phyloP scores from a whole-genome alignment of 2,113 vertebrate genomes.

The Mesoclemmys tuberculata region DNA sequence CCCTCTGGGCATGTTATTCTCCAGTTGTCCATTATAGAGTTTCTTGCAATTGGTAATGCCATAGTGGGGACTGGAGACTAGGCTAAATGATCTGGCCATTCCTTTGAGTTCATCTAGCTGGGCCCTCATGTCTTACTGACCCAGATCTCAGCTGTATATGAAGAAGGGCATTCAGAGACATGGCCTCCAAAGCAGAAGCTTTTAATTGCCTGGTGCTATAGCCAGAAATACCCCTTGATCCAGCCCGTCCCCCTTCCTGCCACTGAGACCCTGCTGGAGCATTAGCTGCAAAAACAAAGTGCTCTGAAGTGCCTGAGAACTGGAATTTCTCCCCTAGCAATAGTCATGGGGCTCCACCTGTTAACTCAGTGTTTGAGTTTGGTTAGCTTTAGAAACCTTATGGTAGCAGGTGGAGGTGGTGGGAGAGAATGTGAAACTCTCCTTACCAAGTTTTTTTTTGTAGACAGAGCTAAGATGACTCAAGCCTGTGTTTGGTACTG shows the following conservation, averaged over 20 bases:
- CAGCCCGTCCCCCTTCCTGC: neutral
- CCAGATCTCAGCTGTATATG: accelerated
- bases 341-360: neutral
- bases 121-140: neutral
- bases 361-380: neutral
- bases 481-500: neutral
- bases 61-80: accelerated
- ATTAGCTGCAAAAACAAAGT: accelerated
- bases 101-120: neutral
- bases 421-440: neutral
- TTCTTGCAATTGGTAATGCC: accelerated
- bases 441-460: too few relatives aligned
- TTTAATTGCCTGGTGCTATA: neutral
- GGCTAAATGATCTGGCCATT: neutral
- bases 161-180: accelerated
- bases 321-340: neutral
- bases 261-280: neutral
- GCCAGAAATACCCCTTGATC: neutral
- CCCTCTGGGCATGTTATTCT: neutral
- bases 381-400: neutral
- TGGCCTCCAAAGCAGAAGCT: neutral
- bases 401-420: neutral
- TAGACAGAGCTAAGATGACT: neutral
- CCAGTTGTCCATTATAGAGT: neutral
- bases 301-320: neutral